These are phyloP conservation scores for Leuctra nigra DNA, from an alignment of 2,888 invertebrate genomes.

Conservation along the genomic window DNA sequence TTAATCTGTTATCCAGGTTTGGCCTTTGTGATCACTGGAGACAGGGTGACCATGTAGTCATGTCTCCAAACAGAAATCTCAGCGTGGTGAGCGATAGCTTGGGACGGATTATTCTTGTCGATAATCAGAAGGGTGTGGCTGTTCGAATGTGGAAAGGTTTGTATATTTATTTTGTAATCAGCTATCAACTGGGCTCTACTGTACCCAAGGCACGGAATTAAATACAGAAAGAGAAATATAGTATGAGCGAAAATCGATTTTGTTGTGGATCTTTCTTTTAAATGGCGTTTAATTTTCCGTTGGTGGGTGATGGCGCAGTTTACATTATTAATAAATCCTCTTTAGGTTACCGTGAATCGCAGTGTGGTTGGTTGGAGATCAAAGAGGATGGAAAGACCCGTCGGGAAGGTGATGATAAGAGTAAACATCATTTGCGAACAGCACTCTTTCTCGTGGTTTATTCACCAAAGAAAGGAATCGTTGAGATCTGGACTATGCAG, in stretches of 20 bases:
- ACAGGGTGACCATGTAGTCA: slow-evolving; percentile 62
- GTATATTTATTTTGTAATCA: no score
- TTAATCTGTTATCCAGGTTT: no score
- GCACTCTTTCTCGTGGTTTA: slow-evolving; percentile 87
- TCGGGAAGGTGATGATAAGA: slow-evolving; percentile 25
- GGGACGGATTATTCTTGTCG: slow-evolving; percentile 82
- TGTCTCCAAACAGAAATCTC: slow-evolving; percentile 73
- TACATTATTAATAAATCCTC: no score
- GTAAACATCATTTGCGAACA: slow-evolving; percentile 35
- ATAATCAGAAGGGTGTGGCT: slow-evolving; percentile 70
- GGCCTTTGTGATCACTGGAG: slow-evolving; percentile 75
- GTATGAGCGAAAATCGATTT: no score
- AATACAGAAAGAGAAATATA: no score
- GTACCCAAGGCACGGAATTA: not conserved
- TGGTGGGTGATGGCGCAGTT: no score
- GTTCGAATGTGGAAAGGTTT: slow-evolving; percentile 84
- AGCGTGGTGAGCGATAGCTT: slow-evolving; percentile 79
- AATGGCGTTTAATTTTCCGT: no score
- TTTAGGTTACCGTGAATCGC: slow-evolving; percentile 89
- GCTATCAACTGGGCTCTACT: not conserved
- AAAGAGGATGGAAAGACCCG: slow-evolving; percentile 47
- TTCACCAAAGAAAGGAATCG: slow-evolving; percentile 82
- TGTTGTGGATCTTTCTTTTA: no score
- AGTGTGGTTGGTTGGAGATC: slow-evolving; percentile 88
- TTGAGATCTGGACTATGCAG: slow-evolving; percentile 90